A percentile compares a stretch with the other conserved stretches of the same genome.
phyloP scores from a whole-genome alignment of 2,888 invertebrate genomes.

The Aleiodes leptofemur region DNA sequence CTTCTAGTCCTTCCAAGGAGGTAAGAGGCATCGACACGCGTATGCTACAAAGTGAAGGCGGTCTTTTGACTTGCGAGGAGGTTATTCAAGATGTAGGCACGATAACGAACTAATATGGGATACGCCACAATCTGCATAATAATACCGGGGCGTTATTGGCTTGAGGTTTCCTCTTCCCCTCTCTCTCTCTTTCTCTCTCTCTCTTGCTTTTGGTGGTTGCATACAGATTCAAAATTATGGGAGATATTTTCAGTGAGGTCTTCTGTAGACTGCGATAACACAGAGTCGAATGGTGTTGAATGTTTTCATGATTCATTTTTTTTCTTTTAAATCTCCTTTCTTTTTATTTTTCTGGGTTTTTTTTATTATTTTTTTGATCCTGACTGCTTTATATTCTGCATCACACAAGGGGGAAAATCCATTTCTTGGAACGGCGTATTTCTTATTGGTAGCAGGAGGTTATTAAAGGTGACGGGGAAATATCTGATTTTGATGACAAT shows the following conservation, averaged over 20 bases:
- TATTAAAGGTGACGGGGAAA: too few species aligned
- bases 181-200: slow-evolving; percentile 31
- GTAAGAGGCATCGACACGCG: slow-evolving; percentile 34
- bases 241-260: slow-evolving; percentile 44
- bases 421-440: too few species aligned
- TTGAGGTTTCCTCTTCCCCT: slow-evolving; percentile 65
- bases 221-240: slow-evolving; percentile 74
- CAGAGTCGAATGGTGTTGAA: background rate
- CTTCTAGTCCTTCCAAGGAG: slow-evolving; percentile 26
- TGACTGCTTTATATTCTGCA: too few species aligned
- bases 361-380: too few species aligned
- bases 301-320: background rate
- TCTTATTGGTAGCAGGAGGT: too few species aligned
- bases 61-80: slow-evolving; percentile 45
- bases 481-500: slow-evolving; percentile 1
- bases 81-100: slow-evolving; percentile 69
- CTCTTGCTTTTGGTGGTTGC: slow-evolving; percentile 58
- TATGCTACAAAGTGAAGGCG: slow-evolving; percentile 17
- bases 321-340: background rate
- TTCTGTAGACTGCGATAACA: slow-evolving; percentile 38
- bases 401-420: too few species aligned
- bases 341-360: too few species aligned
- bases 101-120: slow-evolving; percentile 74
- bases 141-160: slow-evolving; percentile 71
- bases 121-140: slow-evolving; percentile 74